Evolutionary conservation across 2,113 vertebrate species (phyloP), one percentile per base, ranked within the genome.

Genomic region (Telmatochromis sp.): DNA sequence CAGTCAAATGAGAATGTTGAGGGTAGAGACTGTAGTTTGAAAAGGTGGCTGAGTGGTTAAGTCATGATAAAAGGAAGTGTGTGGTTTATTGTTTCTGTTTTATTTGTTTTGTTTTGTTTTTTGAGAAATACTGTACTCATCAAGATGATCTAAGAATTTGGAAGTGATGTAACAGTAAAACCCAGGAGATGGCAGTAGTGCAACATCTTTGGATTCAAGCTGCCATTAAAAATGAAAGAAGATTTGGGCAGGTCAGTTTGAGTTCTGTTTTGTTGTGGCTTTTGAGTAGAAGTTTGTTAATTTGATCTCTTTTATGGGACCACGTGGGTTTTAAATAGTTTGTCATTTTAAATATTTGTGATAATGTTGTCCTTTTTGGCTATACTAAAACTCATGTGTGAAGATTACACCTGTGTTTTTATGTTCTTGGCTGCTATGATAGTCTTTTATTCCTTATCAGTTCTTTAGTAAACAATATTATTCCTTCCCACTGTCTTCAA

Each of bases 101-200:
- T 17, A 17, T 60, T 60, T 31, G 57, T 33, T 60, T 57, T 55
- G 11, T 13, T 23, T 58, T 31, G 26, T 60, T 60, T 60, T 31
- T 60, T 60, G 28, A 60, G 28, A 60, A 60, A 60, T 1, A 60
- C 57, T 2, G 57, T 1, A 4, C 57, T 19, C 9, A 19, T 33
- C 28, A 33, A 60, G 57, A 60, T 9, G 58, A 33, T 33, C 58
- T 60, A 19, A 60, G 58, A 5, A 33, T 60, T 33, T 19, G 28
- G 57, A 19, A 60, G 28, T 2, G 58, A 60, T 11, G 15, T 19
- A 60, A 60, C 0, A 33, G 28, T 63, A 0, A 33, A 33, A 63
- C 15, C 58, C 58, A 33, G 58, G 15, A 19, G 28, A 11, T 63
- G 58, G 58, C 58, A 63, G 58, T 63, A 63, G 0, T 63, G 15